Evolutionary conservation across 2,797 vertebrate species (phyloP).

Genomic region (Philypnodon macrostomus): DNA sequence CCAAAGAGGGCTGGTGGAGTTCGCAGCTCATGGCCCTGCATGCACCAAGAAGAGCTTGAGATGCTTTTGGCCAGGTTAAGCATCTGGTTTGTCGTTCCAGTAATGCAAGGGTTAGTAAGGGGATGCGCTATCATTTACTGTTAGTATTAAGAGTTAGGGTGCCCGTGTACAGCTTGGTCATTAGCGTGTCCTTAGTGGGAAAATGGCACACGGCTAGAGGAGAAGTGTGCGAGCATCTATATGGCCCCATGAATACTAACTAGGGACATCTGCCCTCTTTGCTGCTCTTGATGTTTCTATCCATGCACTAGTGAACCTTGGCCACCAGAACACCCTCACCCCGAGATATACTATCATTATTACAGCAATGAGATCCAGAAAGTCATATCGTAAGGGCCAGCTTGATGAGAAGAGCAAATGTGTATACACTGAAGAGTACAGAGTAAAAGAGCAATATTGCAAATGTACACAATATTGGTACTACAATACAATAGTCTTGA

Average conservation of each 20-base stretch:
- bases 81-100: constrained; percentile 40
- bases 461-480: too few relatives aligned
- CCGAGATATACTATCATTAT: constrained; percentile 3
- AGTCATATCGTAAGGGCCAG: constrained; percentile 29
- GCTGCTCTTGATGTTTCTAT: constrained; percentile 44
- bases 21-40: constrained; percentile 23
- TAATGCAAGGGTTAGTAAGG: constrained; percentile 49
- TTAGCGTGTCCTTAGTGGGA: constrained; percentile 26
- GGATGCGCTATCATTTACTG: constrained; percentile 47
- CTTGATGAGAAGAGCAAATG: constrained; percentile 36
- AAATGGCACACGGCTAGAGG: constrained; percentile 30
- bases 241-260: constrained; percentile 59
- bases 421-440: constrained; percentile 13
- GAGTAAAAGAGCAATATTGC: too few relatives aligned
- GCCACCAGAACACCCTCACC: constrained; percentile 7
- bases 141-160: constrained; percentile 34
- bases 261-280: constrained; percentile 25
- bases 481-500: too few relatives aligned
- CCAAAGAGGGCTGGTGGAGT: constrained; percentile 29
- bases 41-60: constrained; percentile 18
- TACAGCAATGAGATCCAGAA: constrained; percentile 8
- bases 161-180: constrained; percentile 25
- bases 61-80: constrained; percentile 46
- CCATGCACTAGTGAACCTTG: constrained; percentile 18
- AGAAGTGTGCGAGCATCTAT: constrained; percentile 24